Base-by-base conservation (phyloP, 2,797 vertebrate genomes). In the Takifugu ocellatus region DNA sequence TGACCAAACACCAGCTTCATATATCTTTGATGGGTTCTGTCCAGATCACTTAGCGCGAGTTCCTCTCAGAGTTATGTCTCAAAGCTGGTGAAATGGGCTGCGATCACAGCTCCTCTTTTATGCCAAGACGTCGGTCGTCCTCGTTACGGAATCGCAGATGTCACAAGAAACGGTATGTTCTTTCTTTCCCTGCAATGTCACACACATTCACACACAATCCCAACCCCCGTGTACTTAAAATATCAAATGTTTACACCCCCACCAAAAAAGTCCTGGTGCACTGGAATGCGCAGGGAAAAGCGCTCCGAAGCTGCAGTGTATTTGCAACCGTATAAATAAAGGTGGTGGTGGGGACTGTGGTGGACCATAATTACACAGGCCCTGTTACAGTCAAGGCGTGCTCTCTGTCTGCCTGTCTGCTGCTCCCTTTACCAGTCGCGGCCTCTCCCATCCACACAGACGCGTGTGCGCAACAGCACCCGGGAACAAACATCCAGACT, bases 281-380 rank as follows among this genome's bases (percentile, higher is more conserved):
- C 66, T 81, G 89, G 88, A 91, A 88, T 87, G 88, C 68, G 29
- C 70, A 74, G 69, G 74, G 83, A 81, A 83, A 82, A 79, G 83
- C 80, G 70, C 46, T 70, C 54, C 74, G 84, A 83, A 87, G 79
- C 72, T 72, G 77, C 79, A 68, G 84, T 87, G 73, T 86, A 85
- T 90, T 89, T 84, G 83, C 70, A 70, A 71, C 70, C 83, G 90
- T 91, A 91, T 89, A 91, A 91, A 92, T 91, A 92, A 88, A 84
- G 82, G 82, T 83, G 81, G 85, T 56, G 83, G 87, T 82, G 84
- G 84, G 75, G 83, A 82, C 64, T 83, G 90, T 59, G 91, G 91
- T 89, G 88, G 77, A 87, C 90, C 90, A 90, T 91, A 91, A 92
- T 92, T 90, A 89, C 86, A 89, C 81, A 84, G 86, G 76, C 76